Conservation (phyloP, 2,113 vertebrate species). For the Benitochromis conjunctus region DNA sequence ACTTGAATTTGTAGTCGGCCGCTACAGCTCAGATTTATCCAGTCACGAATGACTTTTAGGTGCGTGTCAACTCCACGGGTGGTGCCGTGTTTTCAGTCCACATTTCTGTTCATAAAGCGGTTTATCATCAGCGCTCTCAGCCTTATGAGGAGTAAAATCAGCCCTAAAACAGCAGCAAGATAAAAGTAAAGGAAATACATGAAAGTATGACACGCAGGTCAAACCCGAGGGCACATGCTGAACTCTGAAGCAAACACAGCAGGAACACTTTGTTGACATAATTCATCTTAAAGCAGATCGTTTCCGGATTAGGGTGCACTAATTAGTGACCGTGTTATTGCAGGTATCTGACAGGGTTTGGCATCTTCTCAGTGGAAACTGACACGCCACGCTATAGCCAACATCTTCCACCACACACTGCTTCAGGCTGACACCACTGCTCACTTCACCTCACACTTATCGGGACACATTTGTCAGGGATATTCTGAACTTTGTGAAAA, state of each 20-base stretch:
- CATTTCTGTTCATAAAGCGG: background rate
- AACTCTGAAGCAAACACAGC: background rate
- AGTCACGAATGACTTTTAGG: background rate
- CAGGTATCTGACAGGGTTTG: conserved; percentile 3
- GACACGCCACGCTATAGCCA: conserved; percentile 59
- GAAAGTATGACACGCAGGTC: background rate
- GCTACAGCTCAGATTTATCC: background rate
- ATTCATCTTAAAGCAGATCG: background rate
- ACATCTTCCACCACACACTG: background rate
- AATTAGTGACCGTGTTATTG: background rate
- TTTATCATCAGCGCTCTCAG: background rate
- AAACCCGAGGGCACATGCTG: background rate
- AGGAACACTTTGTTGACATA: background rate
- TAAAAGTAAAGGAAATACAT: background rate
- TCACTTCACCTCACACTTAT: background rate
- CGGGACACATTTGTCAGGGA: background rate
- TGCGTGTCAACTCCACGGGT: background rate
- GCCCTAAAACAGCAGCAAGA: background rate
- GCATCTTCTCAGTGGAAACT: conserved; percentile 29
- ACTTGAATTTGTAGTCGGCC: conserved; percentile 35
- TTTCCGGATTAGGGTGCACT: background rate
- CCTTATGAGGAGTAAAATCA: background rate
- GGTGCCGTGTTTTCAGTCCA: background rate
- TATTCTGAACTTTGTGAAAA: conserved; percentile 33
- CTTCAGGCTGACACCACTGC: background rate